Percentiles rank a stretch among this genome's conserved stretches.
Conservation (phyloP, 2,113 vertebrate genomes). For the Nothobranchius kuhntae region DNA sequence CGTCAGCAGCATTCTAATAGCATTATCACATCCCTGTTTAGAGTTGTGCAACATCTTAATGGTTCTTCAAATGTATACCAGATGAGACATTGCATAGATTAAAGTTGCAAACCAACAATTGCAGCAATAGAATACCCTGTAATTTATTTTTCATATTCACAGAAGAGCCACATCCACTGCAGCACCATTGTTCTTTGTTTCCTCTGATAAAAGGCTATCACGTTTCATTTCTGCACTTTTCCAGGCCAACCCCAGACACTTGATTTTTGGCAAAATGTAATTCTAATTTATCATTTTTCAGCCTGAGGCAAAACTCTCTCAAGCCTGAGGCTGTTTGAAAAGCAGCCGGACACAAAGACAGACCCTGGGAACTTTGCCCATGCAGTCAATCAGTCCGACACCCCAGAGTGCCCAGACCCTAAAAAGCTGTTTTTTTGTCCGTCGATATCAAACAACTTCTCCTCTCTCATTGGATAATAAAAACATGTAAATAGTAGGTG, state of each 20-base stretch:
- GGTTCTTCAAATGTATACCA: not conserved
- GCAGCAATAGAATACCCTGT: slow-evolving; percentile 53
- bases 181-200: slow-evolving; percentile 73
- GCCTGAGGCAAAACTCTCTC: slow-evolving; percentile 79
- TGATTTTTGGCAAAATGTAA: slow-evolving; percentile 78
- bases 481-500: slow-evolving; percentile 76
- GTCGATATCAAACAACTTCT: slow-evolving; percentile 79
- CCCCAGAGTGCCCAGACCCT: slow-evolving; percentile 78
- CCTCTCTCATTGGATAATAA: slow-evolving; percentile 69
- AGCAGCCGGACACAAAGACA: slow-evolving; percentile 81
- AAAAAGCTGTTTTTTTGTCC: slow-evolving; percentile 80
- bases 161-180: slow-evolving; percentile 56
- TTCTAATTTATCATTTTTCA: slow-evolving; percentile 83
- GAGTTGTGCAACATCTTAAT: not conserved
- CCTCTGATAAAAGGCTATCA: slow-evolving; percentile 65
- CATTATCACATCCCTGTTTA: slow-evolving; percentile 1
- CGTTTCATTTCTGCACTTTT: slow-evolving; percentile 67
- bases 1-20: not conserved
- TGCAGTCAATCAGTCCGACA: slow-evolving; percentile 83
- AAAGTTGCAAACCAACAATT: slow-evolving; percentile 47
- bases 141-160: slow-evolving; percentile 71
- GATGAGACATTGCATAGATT: not conserved
- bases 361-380: slow-evolving; percentile 84
- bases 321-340: slow-evolving; percentile 81
- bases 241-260: slow-evolving; percentile 68